Evolutionary conservation across 1,140 invertebrate species (phyloP), one percentile per base, ranked within the genome.

Genomic region (Pantala flavescens): DNA sequence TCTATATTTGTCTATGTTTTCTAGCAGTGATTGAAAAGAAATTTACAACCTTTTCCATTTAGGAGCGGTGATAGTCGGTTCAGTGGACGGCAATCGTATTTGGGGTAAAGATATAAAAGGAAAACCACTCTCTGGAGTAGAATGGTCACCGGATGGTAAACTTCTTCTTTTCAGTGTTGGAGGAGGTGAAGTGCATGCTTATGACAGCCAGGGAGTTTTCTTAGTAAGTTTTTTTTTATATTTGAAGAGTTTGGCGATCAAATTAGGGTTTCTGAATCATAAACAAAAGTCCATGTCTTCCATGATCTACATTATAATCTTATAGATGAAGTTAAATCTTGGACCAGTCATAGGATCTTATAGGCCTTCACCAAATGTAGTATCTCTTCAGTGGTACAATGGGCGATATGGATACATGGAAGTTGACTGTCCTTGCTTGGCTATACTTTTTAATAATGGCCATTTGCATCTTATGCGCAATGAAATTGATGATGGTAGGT

Each of bases 51-150:
- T 24, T 43, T 21, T 75, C 70, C 49, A 71, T 36, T 19, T 77
- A 89, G 89, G 89, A 81, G 91, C 92, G 21, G 91, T 96, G 0
- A 96, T 96, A 78, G 92, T 96, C 23, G 93, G 98, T 3, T 97
- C 96, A 23, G 95, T 98, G 0, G 97, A 99, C 86, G 98, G 98
- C 0, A 98, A 98, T 80, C 86, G 97, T 76, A 95, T 99, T 23
- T 99, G 97, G 96, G 96, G 96, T 0, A 99, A 98, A 81, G 97
- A 99, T 81, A 83, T 99, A 2, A 97, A 97, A 84, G 90, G 90
- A 23, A 86, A 89, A 0, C 87, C 86, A 24, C 82, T 95, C 0
- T 87, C 87, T 36, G 89, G 88, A 0, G 93, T 95, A 0, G 92
- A 97, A 82, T 99, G 98, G 97, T 98, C 96, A 42, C 95, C 97